phyloP scores from a whole-genome alignment of 2,113 vertebrate genomes.

The Sceloporus tristichus region DNA sequence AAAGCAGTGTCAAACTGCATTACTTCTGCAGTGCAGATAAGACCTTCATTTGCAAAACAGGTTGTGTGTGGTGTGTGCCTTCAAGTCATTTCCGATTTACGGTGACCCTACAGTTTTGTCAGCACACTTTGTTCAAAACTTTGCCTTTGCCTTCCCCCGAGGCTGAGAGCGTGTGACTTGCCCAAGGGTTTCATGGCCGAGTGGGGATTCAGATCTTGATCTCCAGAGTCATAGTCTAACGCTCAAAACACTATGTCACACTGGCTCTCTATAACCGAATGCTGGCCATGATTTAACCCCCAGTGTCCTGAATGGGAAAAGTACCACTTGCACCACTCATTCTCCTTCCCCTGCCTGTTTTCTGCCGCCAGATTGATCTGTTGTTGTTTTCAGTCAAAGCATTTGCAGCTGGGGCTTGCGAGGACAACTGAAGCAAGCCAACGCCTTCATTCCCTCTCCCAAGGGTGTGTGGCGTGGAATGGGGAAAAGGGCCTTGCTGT shows the following conservation, averaged over 20 bases:
- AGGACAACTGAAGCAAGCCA: neutral
- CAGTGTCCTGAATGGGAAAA: fast-evolving
- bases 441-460: neutral
- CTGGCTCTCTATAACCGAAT: neutral
- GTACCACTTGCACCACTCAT: neutral
- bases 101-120: too few species aligned
- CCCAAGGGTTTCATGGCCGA: neutral
- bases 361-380: neutral
- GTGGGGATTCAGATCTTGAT: neutral
- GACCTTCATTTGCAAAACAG: too few species aligned
- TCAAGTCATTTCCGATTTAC: too few species aligned
- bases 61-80: too few species aligned
- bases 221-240: neutral
- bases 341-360: slow-evolving; percentile 4
- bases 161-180: neutral
- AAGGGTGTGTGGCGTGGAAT: neutral
- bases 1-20: too few species aligned
- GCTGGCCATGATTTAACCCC: neutral
- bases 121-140: too few species aligned
- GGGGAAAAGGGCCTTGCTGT: neutral
- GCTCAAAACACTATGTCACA: neutral
- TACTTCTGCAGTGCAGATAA: too few species aligned
- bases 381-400: slow-evolving; percentile 24
- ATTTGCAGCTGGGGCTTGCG: neutral
- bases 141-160: too few species aligned